phyloP scores from a whole-genome alignment of 2,888 invertebrate genomes.

The Epinotia nisella region DNA sequence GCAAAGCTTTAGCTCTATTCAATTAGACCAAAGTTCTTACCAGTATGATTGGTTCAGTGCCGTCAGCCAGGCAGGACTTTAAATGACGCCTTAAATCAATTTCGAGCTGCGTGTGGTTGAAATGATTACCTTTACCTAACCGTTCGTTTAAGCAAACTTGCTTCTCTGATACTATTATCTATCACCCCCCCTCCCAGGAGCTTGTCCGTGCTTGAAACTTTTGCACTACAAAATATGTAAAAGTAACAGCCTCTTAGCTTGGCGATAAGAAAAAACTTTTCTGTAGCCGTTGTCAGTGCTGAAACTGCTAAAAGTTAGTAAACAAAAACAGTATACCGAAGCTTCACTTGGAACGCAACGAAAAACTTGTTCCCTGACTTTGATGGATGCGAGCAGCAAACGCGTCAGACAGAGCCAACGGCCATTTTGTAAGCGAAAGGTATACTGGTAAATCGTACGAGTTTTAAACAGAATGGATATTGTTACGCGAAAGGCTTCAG shows the following conservation, averaged over 20 bases:
- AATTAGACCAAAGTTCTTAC: constrained; percentile 8
- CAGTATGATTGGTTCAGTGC: neutral
- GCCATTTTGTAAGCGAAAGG: constrained; percentile 61
- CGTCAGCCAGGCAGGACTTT: constrained; percentile 2
- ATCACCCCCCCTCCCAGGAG: constrained; percentile 22
- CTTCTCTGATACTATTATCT: constrained; percentile 26
- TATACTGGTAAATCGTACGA: constrained; percentile 57
- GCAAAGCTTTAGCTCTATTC: constrained; percentile 5
- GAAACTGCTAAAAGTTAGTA: constrained; percentile 65
- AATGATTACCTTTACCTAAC: constrained; percentile 32
- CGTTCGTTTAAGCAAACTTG: constrained; percentile 32
- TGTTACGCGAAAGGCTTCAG: neutral
- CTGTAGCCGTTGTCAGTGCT: constrained; percentile 34
- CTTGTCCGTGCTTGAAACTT: constrained; percentile 30
- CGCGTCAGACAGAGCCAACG: constrained; percentile 63
- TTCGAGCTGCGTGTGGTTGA: constrained; percentile 18
- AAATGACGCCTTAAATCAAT: constrained; percentile 20
- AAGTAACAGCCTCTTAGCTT: constrained; percentile 28
- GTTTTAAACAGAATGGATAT: constrained; percentile 31
- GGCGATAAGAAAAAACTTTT: constrained; percentile 35
- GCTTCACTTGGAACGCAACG: constrained; percentile 70
- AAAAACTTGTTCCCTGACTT: constrained; percentile 79
- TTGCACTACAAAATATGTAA: constrained; percentile 30
- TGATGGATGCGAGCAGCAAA: constrained; percentile 76
- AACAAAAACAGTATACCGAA: constrained; percentile 75